phyloP scores from a whole-genome alignment of 2,113 vertebrate species.

The Phocoena phocoena region DNA sequence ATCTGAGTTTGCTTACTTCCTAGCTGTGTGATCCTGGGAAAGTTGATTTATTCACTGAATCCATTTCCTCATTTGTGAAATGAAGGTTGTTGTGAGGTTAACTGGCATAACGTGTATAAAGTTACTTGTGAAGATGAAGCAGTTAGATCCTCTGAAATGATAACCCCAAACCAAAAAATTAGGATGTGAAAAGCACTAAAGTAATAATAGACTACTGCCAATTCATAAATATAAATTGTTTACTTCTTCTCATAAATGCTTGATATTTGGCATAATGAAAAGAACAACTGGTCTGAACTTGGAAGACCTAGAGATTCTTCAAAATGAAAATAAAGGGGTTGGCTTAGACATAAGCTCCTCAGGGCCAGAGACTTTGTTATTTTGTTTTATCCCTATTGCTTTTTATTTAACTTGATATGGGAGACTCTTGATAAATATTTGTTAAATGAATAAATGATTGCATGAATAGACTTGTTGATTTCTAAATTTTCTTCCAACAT shows the following conservation, averaged over 20 bases:
- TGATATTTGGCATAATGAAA: constrained; percentile 11
- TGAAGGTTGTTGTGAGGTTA: background rate
- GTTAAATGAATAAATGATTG: background rate
- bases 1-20: background rate
- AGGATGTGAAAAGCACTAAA: constrained; percentile 18
- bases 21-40: background rate
- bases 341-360: background rate
- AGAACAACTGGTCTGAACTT: background rate
- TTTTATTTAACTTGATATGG: background rate
- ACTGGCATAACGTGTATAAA: background rate
- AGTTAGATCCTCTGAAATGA: background rate
- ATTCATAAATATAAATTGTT: constrained; percentile 21
- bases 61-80: background rate
- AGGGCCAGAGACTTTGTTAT: background rate
- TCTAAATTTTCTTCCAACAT: constrained; percentile 11
- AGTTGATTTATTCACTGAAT: background rate
- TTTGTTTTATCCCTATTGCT: background rate
- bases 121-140: background rate
- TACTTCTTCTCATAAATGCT: constrained; percentile 16
- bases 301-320: background rate
- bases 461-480: background rate
- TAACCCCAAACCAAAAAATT: background rate
- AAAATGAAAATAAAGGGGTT: background rate
- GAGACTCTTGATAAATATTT: background rate
- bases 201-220: background rate